Evolutionary conservation across 2,113 vertebrate species (phyloP), one percentile per base, ranked within the genome.

Genomic region (Elanoides forficatus): DNA sequence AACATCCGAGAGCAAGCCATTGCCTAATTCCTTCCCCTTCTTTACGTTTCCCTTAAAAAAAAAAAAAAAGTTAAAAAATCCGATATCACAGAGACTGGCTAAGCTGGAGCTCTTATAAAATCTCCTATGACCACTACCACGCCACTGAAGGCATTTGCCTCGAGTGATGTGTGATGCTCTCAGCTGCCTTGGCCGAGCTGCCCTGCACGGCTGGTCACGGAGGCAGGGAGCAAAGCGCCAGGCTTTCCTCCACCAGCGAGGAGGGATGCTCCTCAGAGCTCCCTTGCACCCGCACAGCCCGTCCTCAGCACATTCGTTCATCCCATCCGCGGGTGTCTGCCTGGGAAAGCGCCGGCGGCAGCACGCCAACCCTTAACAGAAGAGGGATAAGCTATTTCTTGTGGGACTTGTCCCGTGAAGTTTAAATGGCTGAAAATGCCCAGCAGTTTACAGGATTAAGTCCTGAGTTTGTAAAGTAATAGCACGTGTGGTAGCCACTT

Each of bases 71-170:
- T 53, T 4, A 17, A 7, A 8, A 63, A 78, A 27, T 26, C 65
- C 59, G 19, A 1, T 29, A 16, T 62, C 15, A 34, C 15, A 76
- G 66, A 56, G 47, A 7, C 14, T 20, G 9, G 11, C 25, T 25
- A 52, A 67, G 53, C 62, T 43, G 58, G 32, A 63, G 48, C 29
- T 84, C 50, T 78, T 13, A 6, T 0, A 7, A 38, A 17, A n/a
- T 38, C 50, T 59, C 47, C 3, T 3, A 7, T 2, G 3, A n/a
- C 34, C 42, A 14, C 21, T 2, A 6, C 7, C 9, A 12, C 0
- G 2, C 80, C 40, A 1, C 53, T 20, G 53, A 22, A 45, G 40
- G 76, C 1, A 10, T 20, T 45, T 30, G 40, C 5, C 43, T 10
- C 6, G 4, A 36, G 55, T 2, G 25, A 14, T 7, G 38, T 2